Evolutionary conservation across 2,888 invertebrate genomes (phyloP).

Genomic region (Meteorus colon): DNA sequence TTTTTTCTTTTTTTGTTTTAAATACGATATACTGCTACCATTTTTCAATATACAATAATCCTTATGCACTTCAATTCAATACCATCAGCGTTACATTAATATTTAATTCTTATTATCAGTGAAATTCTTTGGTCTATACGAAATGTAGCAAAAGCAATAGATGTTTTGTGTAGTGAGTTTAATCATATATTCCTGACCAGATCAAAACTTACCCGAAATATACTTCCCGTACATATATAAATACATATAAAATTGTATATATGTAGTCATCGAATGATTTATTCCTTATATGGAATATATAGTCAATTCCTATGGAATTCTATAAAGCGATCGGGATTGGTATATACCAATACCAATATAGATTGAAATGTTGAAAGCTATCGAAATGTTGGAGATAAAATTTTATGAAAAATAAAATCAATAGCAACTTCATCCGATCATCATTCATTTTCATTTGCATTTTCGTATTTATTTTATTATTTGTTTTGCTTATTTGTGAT

Average conservation of each 20-base stretch:
- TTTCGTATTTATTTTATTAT: background rate
- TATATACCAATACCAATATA: too few species aligned
- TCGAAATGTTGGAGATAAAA: constrained; percentile 5
- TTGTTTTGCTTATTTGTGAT: background rate
- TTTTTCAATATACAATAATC: constrained; percentile 16
- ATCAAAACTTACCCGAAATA: background rate
- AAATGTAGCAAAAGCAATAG: too few species aligned
- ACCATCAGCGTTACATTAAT: too few species aligned
- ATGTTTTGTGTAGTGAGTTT: background rate
- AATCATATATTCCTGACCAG: background rate
- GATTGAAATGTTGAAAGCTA: background rate
- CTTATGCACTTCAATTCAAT: background rate
- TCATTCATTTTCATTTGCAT: background rate
- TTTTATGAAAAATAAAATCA: constrained; percentile 8
- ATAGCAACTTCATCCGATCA: background rate
- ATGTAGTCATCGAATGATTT: background rate
- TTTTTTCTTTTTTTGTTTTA: background rate
- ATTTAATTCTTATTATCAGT: too few species aligned
- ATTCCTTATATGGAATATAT: background rate
- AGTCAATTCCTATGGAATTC: background rate
- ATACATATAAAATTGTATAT: background rate
- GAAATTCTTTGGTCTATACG: too few species aligned
- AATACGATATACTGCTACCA: constrained; percentile 1
- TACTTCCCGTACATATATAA: background rate
- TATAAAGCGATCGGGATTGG: background rate